Evolutionary conservation across 2,888 invertebrate genomes (phyloP), one percentile per base, ranked within the genome.

Genomic region (Vesta saturnalis): DNA sequence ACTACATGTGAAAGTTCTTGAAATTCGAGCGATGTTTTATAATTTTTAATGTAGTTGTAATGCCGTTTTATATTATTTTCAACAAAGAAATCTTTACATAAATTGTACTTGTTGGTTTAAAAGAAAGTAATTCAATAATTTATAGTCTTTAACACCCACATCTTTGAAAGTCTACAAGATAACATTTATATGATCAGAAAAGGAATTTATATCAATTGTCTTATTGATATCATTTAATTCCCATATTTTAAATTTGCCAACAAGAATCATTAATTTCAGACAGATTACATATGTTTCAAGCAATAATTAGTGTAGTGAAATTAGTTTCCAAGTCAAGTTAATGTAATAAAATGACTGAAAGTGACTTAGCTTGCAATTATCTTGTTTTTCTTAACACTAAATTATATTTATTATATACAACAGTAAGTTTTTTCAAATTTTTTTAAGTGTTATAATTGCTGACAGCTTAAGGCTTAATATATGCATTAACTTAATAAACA

Each of bases 81-180:
- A 22, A 52, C 49, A 67, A 62, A 64, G 61, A 68, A 59, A 68
- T 49, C 18, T 62, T 52, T 54, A 57, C 67, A 67, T 67, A 67
- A 62, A 67, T 68, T 49, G 60, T 52, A 60, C 35, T 21, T 62
- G 67, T 67, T 57, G 49, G 16, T 64, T 64, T 55, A 68, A 68
- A 68, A 46, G 67, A 68, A 68, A 68, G 60, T 63, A 60, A 49
- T 63, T 68, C 58, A 52, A 35, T 66, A 59, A 68, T 71, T 69
- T 71, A 71, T 69, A 56, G 56, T 57, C 23, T 47, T 30, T 57
- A 57, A 65, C 68, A 62, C 71, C 71, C 68, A 71, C 68, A 66
- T 5, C 52, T 49, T 52, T 19, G 52, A 52, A 52, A 52, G 52
- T 52, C 52, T 19, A 52, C 52, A 52, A 52, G 19, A 19, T 21